Evolutionary conservation across 2,797 vertebrate genomes (phyloP), one percentile per base, ranked within the genome.

Genomic region (Esox lucius): DNA sequence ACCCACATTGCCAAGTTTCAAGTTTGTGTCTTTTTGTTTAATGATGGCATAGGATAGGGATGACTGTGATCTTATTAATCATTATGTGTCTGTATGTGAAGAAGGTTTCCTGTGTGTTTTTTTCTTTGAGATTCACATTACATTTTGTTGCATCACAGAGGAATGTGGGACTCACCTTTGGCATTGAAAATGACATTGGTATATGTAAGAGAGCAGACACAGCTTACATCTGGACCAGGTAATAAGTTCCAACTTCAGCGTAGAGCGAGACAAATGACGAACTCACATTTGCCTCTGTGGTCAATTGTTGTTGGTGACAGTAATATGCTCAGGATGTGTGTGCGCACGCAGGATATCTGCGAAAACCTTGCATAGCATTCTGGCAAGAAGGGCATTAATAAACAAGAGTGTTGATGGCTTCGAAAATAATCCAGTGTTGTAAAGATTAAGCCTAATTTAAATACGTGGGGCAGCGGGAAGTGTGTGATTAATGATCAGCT

Each of bases 401-500:
- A 72, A 72, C 11, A 22, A 61, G 70, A 31, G 3, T n/a, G 33
- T 24, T 17, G 19, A 46, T 39, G 39, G 28, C 19, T 39, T 59
- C 56, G 39, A 17, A 71, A 61, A 42, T 39, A 56, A 61, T 33
- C 61, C 31, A 8, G 16, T 5, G 35, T 62, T 61, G 59, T 59
- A 42, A 33, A 61, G 39, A 72, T 72, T 53, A 72, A 46, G 4
- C 9, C 39, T 46, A 9, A 46, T 42, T 42, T 24, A 46, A 46
- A 68, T 68, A 35, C 26, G 64, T 68, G n/a, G n/a, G 48, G 12
- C 67, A 46, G 67, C 46, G 39, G 39, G 53, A 31, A 46, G 46
- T 24, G 49, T 49, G 56, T 61, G 53, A 72, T 66, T 66, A 66
- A 66, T 66, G 64, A 42, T 68, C 8, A 39, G 66, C 6, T 24